Evolutionary conservation across 2,797 vertebrate species (phyloP).

Genomic region (Amniataba percoides): DNA sequence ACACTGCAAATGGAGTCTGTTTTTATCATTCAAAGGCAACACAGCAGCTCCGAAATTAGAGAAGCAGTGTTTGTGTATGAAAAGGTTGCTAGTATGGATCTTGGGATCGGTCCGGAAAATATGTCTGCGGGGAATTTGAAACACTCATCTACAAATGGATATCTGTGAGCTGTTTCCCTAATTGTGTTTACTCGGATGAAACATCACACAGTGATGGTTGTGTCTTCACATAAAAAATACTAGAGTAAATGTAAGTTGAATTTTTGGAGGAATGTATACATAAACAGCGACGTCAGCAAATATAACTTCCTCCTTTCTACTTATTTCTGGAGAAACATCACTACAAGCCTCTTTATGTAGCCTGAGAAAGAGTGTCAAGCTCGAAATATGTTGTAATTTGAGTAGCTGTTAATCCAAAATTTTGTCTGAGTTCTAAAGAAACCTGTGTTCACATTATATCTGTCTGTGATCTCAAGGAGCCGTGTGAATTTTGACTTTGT

Average conservation of each 20-base stretch:
- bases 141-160: slow-evolving; percentile 13
- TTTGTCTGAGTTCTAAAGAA: not conserved
- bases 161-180: slow-evolving; percentile 22
- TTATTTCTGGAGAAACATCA: not conserved
- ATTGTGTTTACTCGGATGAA: slow-evolving; percentile 55
- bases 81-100: slow-evolving; percentile 34
- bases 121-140: slow-evolving; percentile 13
- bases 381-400: not conserved
- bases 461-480: not conserved
- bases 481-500: not conserved
- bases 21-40: slow-evolving; percentile 30
- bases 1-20: not conserved
- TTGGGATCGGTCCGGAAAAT: slow-evolving; percentile 21
- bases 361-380: not conserved
- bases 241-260: not conserved
- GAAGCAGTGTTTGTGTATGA: slow-evolving; percentile 11
- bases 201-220: slow-evolving; percentile 14
- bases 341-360: not conserved
- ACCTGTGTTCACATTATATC: too few species aligned
- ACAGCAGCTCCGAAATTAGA: slow-evolving; percentile 31
- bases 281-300: not conserved
- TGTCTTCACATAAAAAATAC: slow-evolving; percentile 10
- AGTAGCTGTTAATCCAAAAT: not conserved
- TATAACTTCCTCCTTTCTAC: not conserved
- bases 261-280: not conserved